A percentile compares a stretch with the other conserved stretches of the same genome.
Evolutionary conservation across 2,888 invertebrate genomes (phyloP).

Genomic region (Drosophila setosimentum): DNA sequence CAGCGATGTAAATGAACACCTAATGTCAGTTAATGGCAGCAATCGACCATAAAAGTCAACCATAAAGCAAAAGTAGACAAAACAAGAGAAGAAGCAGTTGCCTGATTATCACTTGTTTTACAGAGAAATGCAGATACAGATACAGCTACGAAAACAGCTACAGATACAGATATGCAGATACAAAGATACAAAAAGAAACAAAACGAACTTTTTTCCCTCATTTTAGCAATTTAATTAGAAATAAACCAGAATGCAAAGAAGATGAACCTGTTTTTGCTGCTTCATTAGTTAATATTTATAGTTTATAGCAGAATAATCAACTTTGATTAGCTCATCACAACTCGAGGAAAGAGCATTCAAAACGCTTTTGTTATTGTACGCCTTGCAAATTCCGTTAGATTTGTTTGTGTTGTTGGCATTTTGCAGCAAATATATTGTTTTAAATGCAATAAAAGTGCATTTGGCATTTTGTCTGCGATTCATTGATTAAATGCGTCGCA

Average conservation of each 20-base stretch:
- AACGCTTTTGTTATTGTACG: neutral
- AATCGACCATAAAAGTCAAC: slow-evolving; percentile 28
- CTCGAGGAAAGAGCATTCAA: slow-evolving; percentile 31
- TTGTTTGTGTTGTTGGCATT: slow-evolving; percentile 47
- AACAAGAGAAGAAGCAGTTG: neutral
- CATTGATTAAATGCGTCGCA: slow-evolving; percentile 75
- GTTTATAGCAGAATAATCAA: slow-evolving; percentile 33
- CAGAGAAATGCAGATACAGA: neutral
- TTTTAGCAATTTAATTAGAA: slow-evolving; percentile 23
- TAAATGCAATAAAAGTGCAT: slow-evolving; percentile 79
- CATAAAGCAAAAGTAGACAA: slow-evolving; percentile 7
- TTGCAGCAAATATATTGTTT: slow-evolving; percentile 73
- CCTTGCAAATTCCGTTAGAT: slow-evolving; percentile 31
- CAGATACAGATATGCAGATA: neutral
- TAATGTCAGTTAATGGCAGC: slow-evolving; percentile 42
- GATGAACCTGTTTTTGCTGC: slow-evolving; percentile 43
- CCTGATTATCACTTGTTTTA: neutral
- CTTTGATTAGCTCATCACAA: slow-evolving; percentile 23
- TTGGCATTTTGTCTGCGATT: slow-evolving; percentile 75
- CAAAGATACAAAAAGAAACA: neutral
- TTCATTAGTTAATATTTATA: slow-evolving; percentile 44
- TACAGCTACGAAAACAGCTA: neutral
- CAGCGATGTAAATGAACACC: slow-evolving; percentile 26
- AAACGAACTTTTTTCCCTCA: slow-evolving; percentile 17
- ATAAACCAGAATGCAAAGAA: slow-evolving; percentile 3